Base-by-base conservation (phyloP, 2,113 vertebrate species). In the Antechinus flavipes region DNA sequence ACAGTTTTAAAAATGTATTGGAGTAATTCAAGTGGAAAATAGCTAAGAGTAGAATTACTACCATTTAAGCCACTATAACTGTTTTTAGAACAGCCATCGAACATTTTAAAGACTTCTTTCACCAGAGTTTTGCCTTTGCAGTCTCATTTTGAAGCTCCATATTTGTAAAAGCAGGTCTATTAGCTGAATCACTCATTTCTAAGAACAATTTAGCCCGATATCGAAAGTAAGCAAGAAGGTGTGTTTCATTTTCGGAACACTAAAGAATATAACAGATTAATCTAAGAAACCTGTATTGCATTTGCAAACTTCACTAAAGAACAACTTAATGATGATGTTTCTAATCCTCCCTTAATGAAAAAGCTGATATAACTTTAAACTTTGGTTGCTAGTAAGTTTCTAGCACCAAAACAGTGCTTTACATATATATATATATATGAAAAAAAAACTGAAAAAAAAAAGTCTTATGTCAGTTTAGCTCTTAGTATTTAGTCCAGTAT, bases 11-110 rank as follows among this genome's bases (percentile, higher is more conserved):
- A 96, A 98, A 97, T 1, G 0, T 68, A 93, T 58, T 97, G 46
- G 90, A 94, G 4, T 94, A 89, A 98, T 98, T 97, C 96, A 97
- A 96, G 94, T 49, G 89, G 58, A 98, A 98, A 98, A 96, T 91
- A 95, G 55, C 54, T 92, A 91, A 93, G 90, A 95, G 96, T 27
- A 96, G 95, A 97, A 97, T 95, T 95, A 93, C 49, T 93, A 96
- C 27, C 89, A 91, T 95, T 98, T 97, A 97, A 98, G 90, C n/a
- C 8, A 93, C 25, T 1, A 0, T 58, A 95, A 54, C 89, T 56
- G 12, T 61, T 97, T 46, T 97, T 49, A 94, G 50, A 97, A 93
- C 49, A 52, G 68, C 11, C 56, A 91, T 0, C n/a, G 8, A 92
- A 0, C 58, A 0, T 46, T 97, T 93, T 49, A 94, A 16, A 9